Base-by-base conservation (phyloP, 2,888 invertebrate species). In the Mycalesis mineus region DNA sequence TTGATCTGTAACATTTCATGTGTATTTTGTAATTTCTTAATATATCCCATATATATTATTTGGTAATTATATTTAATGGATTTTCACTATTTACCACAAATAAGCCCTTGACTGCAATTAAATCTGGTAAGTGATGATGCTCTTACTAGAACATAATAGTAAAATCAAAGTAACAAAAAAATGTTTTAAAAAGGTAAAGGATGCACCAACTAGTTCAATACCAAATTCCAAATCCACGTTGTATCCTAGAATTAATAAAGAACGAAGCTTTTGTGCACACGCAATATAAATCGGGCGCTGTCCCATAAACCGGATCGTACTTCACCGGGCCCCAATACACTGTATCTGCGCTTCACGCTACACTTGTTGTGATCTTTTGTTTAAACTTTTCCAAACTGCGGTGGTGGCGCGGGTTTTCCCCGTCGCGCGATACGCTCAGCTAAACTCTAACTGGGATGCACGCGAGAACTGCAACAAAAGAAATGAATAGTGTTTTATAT, bases 331-430 rank as follows among this genome's bases (percentile, higher is more conserved):
- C 58, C 39, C 54, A 58, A 59, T 59, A 57, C 56, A 40, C 52
- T 51, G 55, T 63, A 63, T 65, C 65, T 57, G 28, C 54, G 41
- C 50, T 65, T 65, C 55, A 58, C 58, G 58, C 48, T 53, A 63
- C 61, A 60, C 42, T 59, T 51, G 55, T 37, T 55, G 42, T 51
- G 57, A 63, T 62, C 63, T 63, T 59, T 63, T 65, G 63, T 63
- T 61, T 62, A 39, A 59, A 56, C 59, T 65, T 61, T 58, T 51
- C 41, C n/a, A 57, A 53, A 57, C 53, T 49, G 42, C 42, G 28
- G 4, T 33, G 11, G 36, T 45, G 45, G 39, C 41, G 28, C 14
- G 54, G 41, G 57, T 57, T 58, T 48, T 56, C 50, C 48, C 48
- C 51, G 41, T 58, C 52, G 52, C 49, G 42, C 50, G 49, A 40